These are phyloP conservation scores for Gymnocephalus cernua DNA, from an alignment of 2,113 vertebrate genomes.

Conservation along the genomic window DNA sequence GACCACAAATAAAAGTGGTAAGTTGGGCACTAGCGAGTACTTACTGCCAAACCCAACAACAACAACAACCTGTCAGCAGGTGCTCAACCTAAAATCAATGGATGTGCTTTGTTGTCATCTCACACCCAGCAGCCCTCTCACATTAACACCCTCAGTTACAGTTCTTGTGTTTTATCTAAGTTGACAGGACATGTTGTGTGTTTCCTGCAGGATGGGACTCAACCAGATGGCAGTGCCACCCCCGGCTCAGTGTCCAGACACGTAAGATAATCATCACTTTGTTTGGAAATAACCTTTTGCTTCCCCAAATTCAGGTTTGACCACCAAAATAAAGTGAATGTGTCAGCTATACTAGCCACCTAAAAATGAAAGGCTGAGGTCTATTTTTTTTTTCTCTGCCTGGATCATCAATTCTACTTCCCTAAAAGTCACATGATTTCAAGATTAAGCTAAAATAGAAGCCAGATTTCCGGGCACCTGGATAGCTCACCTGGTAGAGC, in stretches of 20 bases:
- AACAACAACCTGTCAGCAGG: slow-evolving; percentile 29
- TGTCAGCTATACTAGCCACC: slow-evolving; percentile 1
- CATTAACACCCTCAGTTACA: neutral
- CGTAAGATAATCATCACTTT: slow-evolving; percentile 38
- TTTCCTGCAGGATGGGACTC: slow-evolving; percentile 63
- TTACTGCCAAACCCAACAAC: neutral
- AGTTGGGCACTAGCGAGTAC: neutral
- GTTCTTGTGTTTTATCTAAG: neutral
- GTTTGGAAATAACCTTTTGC: neutral
- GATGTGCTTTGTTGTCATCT: slow-evolving; percentile 8
- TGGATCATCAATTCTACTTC: slow-evolving; percentile 43
- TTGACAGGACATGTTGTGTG: neutral
- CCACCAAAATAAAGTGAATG: slow-evolving; percentile 2
- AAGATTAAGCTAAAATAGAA: slow-evolving; percentile 2
- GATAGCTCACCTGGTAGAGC: too few species aligned
- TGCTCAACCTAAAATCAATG: neutral
- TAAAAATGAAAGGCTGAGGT: slow-evolving; percentile 22
- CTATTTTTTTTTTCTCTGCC: neutral
- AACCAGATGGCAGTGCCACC: slow-evolving; percentile 30
- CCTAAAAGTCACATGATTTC: slow-evolving; percentile 19
- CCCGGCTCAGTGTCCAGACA: slow-evolving; percentile 60
- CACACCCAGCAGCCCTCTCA: neutral
- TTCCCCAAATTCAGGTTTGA: slow-evolving; percentile 15
- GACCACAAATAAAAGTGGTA: neutral
- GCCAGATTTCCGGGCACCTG: neutral